Base-by-base conservation (phyloP, 92 coral and sea anemone species). In the Palythoa heliodiscus region DNA sequence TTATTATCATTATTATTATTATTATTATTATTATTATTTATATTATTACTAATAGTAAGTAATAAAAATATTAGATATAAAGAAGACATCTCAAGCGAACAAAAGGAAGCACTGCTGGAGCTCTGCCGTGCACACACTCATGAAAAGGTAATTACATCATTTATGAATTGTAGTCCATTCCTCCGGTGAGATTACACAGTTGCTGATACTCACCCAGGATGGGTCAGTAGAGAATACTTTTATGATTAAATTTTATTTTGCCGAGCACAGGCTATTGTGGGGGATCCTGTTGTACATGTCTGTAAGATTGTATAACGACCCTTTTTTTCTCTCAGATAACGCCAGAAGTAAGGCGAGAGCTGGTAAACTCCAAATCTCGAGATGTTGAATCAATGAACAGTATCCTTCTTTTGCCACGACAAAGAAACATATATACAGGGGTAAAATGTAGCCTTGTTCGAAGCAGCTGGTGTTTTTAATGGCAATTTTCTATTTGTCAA, bases 71-170 rank as follows among this genome's bases (percentile, higher is more conserved):
- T 23, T 83, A 96, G 99, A 70, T 96, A 96, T 68, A 96, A 96
- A 64, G 99, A 96, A 87, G 99, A 96, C 77, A 90, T 96, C 23
- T 94, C 99, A 60, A 92, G 95, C 61, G 99, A 96, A 87, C 99
- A 96, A 82, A 96, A 96, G 75, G 99, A 96, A 16, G 95, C 98
- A 16, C 82, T 96, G 73, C 75, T 96, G 85, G 99, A 96, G 70
- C 89, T 96, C 7, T 94, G 96, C 70, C 88, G 93, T 82, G 95
- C 88, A 1, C 99, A 96, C 50, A 85, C 84, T 22, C 99, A 96
- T 82, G 82, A 70, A 13, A 88, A 96, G 96, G 99, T 95, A 75
- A 77, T 55, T 2, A 6, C 15, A 25, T 20, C 16, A 19, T 23
- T 4, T 3, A 77, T 6, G 12, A 60, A 2, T 8, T 67, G 39